Percentiles rank a stretch among this genome's conserved stretches.
phyloP scores from a whole-genome alignment of 2,113 vertebrate genomes.

The Hirundichthys speculiger region DNA sequence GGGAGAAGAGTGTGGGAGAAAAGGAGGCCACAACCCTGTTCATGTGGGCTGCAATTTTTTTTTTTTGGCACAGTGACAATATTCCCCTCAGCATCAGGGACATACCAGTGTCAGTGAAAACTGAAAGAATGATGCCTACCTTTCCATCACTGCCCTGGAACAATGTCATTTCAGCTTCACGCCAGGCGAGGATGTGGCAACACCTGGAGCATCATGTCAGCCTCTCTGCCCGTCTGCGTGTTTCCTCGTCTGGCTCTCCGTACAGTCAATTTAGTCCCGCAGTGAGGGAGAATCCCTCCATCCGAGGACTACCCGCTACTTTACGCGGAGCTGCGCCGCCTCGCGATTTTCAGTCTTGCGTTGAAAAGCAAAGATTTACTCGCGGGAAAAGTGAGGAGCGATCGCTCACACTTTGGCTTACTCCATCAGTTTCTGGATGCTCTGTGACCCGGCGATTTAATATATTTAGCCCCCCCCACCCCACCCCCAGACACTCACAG shows the following conservation, averaged over 20 bases:
- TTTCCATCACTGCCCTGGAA: constrained; percentile 28
- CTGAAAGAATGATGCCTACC: constrained; percentile 31
- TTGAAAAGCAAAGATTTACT: constrained; percentile 64
- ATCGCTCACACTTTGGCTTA: constrained; percentile 59
- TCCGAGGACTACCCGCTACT: constrained; percentile 32
- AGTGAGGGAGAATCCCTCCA: constrained; percentile 53
- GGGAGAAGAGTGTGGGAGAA: neutral
- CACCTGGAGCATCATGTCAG: constrained; percentile 26
- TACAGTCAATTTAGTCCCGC: constrained; percentile 46
- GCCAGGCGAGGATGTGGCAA: constrained; percentile 13
- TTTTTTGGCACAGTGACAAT: constrained; percentile 1
- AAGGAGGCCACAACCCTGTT: constrained; percentile 26
- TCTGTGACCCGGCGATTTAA: constrained; percentile 50
- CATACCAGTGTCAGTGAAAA: neutral
- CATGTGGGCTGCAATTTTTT: neutral
- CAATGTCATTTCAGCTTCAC: constrained; percentile 17
- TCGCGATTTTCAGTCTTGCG: constrained; percentile 35
- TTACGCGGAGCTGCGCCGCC: constrained; percentile 13
- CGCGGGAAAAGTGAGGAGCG: constrained; percentile 53
- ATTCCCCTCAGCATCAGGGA: neutral
- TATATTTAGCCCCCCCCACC: constrained; percentile 11
- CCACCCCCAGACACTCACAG: neutral
- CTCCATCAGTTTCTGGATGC: constrained; percentile 53
- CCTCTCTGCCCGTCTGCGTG: constrained; percentile 4
- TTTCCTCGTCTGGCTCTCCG: constrained; percentile 3